Conservation (phyloP, 2,888 invertebrate genomes). For the Euphydryas editha region DNA sequence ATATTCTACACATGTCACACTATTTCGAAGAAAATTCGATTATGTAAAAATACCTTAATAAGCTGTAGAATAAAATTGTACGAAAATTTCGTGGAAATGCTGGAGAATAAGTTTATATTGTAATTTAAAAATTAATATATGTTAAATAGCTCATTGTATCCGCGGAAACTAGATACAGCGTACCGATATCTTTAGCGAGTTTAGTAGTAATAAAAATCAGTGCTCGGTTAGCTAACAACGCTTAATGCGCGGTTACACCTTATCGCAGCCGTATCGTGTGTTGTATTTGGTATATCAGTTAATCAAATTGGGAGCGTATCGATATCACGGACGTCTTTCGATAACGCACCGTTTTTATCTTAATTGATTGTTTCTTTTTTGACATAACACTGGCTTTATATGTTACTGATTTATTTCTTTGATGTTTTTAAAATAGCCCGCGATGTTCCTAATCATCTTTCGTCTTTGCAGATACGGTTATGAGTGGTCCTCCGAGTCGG, state of each 20-base stretch:
- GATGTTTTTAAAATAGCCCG: slow-evolving; percentile 52
- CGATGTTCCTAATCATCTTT: slow-evolving; percentile 6
- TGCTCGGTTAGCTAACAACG: slow-evolving; percentile 73
- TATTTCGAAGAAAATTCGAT: slow-evolving; percentile 22
- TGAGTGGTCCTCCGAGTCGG: slow-evolving; percentile 22
- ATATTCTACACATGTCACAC: slow-evolving; percentile 33
- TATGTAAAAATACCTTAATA: slow-evolving; percentile 16
- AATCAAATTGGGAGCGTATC: slow-evolving; percentile 81
- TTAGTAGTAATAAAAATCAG: slow-evolving; percentile 80
- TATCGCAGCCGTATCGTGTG: slow-evolving; percentile 77
- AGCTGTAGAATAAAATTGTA: not conserved
- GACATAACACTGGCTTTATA: slow-evolving; percentile 66
- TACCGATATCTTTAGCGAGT: slow-evolving; percentile 62
- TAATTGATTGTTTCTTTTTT: slow-evolving; percentile 80
- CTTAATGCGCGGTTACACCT: slow-evolving; percentile 74
- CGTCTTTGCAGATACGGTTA: slow-evolving; percentile 61
- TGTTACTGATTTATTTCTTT: slow-evolving; percentile 53
- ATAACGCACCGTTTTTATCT: slow-evolving; percentile 76
- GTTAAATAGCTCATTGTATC: slow-evolving; percentile 11
- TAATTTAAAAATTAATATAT: slow-evolving; percentile 3
- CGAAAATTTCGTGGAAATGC: not conserved
- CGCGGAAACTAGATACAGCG: slow-evolving; percentile 36
- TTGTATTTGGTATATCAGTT: slow-evolving; percentile 74
- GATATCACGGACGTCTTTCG: slow-evolving; percentile 73
- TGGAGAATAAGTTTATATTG: slow-evolving; percentile 4